phyloP scores from a whole-genome alignment of 2,797 vertebrate species.

The Lepilemur ruficaudatus region DNA sequence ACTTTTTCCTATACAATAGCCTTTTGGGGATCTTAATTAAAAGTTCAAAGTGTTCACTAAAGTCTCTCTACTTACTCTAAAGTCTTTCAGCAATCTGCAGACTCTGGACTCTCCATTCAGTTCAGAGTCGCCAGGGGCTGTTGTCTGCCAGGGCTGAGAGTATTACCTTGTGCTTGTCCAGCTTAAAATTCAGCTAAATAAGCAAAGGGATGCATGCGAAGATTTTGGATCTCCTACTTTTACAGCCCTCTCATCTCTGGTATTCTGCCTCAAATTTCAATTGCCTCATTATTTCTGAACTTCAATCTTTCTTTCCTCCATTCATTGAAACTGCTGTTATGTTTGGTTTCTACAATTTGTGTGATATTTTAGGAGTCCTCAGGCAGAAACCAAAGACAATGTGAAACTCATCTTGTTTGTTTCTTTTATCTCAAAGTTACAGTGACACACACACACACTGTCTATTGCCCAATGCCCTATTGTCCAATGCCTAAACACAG shows the following conservation, averaged over 20 bases:
- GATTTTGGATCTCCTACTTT: neutral
- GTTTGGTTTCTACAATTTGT: neutral
- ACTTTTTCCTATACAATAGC: neutral
- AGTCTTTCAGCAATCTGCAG: neutral
- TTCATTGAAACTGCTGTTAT: neutral
- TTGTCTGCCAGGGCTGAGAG: neutral
- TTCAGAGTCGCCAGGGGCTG: neutral
- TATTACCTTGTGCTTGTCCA: neutral
- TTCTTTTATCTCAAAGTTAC: neutral
- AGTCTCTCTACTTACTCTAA: neutral
- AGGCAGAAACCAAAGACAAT: conserved; percentile 12
- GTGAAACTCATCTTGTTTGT: neutral
- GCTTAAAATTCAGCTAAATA: neutral
- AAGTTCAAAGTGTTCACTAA: neutral
- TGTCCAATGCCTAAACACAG: neutral
- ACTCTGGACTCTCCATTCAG: neutral
- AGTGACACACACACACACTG: neutral
- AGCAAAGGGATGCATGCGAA: neutral
- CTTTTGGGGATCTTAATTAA: neutral
- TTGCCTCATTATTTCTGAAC: neutral
- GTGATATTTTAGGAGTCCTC: neutral
- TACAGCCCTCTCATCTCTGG: neutral
- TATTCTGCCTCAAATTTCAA: neutral
- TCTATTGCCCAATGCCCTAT: neutral
- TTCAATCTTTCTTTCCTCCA: neutral